Evolutionary conservation across 2,888 invertebrate species (phyloP).

Genomic region (Brachypalpus laphriformis): DNA sequence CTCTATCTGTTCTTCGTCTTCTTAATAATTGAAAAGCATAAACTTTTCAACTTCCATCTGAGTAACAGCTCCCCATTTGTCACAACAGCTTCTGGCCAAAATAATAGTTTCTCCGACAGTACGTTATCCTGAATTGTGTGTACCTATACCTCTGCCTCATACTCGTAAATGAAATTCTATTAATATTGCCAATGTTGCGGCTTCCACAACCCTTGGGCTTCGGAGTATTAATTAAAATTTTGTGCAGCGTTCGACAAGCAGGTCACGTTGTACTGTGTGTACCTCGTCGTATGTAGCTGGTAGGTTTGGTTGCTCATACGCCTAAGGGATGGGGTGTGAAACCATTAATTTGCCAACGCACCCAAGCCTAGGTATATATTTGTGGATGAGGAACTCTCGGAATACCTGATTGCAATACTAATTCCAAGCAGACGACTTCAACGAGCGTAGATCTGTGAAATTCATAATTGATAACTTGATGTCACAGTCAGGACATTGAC

Average conservation of each 20-base stretch:
- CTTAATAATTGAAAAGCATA: too few relatives aligned
- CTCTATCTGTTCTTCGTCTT: too few relatives aligned
- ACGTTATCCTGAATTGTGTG: background rate
- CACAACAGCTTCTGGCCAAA: slow-evolving; percentile 1
- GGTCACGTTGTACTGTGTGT: slow-evolving; percentile 39
- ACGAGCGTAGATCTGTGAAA: background rate
- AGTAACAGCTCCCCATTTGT: too few relatives aligned
- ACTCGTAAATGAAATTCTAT: slow-evolving; percentile 38
- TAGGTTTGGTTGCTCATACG: slow-evolving; percentile 27
- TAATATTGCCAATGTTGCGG: slow-evolving; percentile 41
- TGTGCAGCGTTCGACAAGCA: slow-evolving; percentile 54
- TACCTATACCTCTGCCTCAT: background rate
- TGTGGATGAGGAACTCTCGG: slow-evolving; percentile 28
- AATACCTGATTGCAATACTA: slow-evolving; percentile 51
- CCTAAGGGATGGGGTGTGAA: slow-evolving; percentile 41
- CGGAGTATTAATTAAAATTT: slow-evolving; percentile 67
- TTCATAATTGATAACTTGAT: slow-evolving; percentile 37
- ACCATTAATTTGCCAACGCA: slow-evolving; percentile 64
- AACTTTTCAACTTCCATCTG: too few relatives aligned
- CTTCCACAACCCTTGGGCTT: slow-evolving; percentile 26
- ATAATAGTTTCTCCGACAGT: background rate
- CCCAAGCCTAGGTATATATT: background rate
- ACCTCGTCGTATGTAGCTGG: slow-evolving; percentile 5
- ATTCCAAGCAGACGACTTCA: background rate
- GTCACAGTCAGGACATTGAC: background rate